Evolutionary conservation across 2,113 vertebrate genomes (phyloP).

Genomic region (Muntiacus muntjak): DNA sequence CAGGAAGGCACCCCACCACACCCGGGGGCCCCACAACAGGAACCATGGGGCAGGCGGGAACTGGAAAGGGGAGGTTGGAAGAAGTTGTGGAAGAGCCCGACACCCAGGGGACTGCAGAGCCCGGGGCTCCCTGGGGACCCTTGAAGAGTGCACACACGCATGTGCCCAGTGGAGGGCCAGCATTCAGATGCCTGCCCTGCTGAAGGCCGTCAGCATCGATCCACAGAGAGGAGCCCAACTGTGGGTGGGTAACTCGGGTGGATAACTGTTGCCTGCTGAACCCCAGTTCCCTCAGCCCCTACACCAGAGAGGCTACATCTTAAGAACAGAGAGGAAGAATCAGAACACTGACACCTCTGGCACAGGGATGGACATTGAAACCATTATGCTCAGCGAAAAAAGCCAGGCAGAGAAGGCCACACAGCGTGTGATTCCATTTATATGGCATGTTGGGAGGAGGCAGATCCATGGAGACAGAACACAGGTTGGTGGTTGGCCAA

Average conservation of each 20-base stretch:
- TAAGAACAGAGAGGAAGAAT: neutral
- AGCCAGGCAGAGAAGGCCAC: neutral
- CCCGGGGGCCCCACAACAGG: neutral
- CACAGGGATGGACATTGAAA: fast-evolving
- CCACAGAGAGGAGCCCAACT: neutral
- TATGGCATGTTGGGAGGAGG: fast-evolving
- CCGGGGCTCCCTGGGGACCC: neutral
- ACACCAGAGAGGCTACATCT: no score
- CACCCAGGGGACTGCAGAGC: neutral
- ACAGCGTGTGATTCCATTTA: fast-evolving
- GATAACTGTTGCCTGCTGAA: neutral
- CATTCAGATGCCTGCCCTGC: neutral
- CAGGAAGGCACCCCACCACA: neutral
- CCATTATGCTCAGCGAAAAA: fast-evolving
- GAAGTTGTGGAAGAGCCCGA: neutral
- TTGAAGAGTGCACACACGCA: neutral
- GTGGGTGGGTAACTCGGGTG: neutral
- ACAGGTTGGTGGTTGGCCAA: neutral
- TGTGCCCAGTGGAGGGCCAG: fast-evolving
- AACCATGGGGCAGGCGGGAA: neutral
- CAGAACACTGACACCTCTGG: fast-evolving
- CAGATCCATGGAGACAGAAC: neutral
- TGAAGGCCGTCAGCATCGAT: neutral
- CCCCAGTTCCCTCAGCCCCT: neutral
- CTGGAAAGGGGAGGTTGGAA: neutral